Evolutionary conservation across 2,113 vertebrate species (phyloP).

Genomic region (human): DNA sequence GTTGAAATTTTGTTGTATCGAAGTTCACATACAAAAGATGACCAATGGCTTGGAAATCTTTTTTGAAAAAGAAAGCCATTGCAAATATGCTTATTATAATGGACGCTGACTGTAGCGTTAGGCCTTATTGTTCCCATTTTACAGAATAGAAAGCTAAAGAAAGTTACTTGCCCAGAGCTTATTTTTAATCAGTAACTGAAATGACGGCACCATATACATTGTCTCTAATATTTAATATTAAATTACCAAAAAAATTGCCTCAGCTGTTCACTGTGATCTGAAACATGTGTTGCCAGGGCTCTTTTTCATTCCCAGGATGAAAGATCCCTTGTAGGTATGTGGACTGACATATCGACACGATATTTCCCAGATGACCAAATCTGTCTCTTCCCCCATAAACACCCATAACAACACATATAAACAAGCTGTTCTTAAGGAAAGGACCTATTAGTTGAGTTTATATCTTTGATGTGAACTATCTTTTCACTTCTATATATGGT

Average conservation of each 20-base stretch:
- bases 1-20: not conserved
- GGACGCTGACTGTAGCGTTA: not conserved
- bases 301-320: not conserved
- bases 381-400: conserved; percentile 60
- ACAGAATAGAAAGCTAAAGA: conserved; percentile 6
- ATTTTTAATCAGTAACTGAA: conserved; percentile 45
- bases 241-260: conserved; percentile 22
- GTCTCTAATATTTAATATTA: conserved; percentile 46
- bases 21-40: not conserved
- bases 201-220: not conserved
- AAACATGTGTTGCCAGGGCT: conserved; percentile 43
- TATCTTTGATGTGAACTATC: conserved; percentile 45
- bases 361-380: conserved; percentile 55
- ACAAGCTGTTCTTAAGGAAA: conserved; percentile 52
- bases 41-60: not conserved
- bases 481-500: not conserved
- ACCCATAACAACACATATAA: conserved; percentile 52
- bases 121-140: not conserved
- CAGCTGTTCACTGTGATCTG: conserved; percentile 53
- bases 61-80: not conserved
- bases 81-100: not conserved
- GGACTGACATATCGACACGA: not conserved
- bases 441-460: not conserved
- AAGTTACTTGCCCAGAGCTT: not conserved
- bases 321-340: not conserved